Conservation (phyloP, 2,113 vertebrate genomes). For the Trematomus loennbergii region DNA sequence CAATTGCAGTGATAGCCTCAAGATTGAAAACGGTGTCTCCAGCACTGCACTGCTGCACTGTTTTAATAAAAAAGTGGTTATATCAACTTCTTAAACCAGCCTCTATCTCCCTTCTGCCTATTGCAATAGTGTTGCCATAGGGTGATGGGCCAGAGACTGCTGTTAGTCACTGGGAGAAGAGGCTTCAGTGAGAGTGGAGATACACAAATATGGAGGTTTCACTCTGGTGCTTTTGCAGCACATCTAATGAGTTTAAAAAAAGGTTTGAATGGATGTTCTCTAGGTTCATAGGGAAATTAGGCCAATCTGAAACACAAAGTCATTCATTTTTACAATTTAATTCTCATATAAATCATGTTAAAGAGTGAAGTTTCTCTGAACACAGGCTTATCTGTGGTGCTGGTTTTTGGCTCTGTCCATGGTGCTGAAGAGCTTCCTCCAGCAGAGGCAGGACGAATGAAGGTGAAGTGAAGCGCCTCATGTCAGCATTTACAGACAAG, state of each 20-base stretch:
- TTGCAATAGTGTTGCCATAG: conserved; percentile 19
- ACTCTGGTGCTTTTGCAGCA: conserved; percentile 8
- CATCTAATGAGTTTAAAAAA: conserved; percentile 1
- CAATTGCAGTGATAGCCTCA: conserved; percentile 30
- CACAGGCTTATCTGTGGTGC: background rate
- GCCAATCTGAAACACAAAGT: background rate
- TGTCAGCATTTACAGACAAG: conserved; percentile 42
- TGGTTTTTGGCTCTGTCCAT: conserved; percentile 40
- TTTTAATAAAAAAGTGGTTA: conserved; percentile 55
- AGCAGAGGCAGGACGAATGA: conserved; percentile 32
- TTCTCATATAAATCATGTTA: background rate
- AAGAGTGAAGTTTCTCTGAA: background rate
- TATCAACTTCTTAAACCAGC: conserved; percentile 21
- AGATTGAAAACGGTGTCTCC: conserved; percentile 42
- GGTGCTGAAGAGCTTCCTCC: conserved; percentile 57
- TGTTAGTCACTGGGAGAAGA: conserved; percentile 24
- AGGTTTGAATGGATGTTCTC: background rate
- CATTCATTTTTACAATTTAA: background rate
- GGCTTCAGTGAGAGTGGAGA: conserved; percentile 40
- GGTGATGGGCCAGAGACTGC: background rate
- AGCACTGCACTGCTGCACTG: conserved; percentile 3
- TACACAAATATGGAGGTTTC: conserved; percentile 38
- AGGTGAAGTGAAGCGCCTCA: conserved; percentile 45
- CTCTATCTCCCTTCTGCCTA: background rate
- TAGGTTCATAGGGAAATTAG: background rate